Base-by-base conservation (phyloP, 2,888 invertebrate genomes). In the Tigriopus californicus region DNA sequence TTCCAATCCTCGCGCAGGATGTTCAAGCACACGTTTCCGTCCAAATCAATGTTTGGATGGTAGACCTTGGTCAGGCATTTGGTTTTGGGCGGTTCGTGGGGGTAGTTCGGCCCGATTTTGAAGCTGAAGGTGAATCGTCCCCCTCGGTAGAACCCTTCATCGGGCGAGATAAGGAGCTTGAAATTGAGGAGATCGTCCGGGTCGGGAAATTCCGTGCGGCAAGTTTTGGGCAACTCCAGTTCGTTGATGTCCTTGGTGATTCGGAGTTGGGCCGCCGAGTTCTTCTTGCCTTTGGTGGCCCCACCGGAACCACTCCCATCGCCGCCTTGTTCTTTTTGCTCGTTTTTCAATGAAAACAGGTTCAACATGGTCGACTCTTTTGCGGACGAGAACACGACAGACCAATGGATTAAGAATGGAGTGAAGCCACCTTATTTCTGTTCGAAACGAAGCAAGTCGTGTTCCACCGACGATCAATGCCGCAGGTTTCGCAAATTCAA, bases 1-100 rank as follows among this genome's bases (percentile, higher is more conserved):
- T 97, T 97, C 95, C 95, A 97, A 75, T 97, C 95, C 79, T 95
- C 94, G 68, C 94, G 80, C 67, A 95, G 77, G 70, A 97, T 95
- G 74, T 97, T 97, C 64, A 95, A 78, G 71, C 95, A 95, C 33
- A 97, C 92, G 74, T 95, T 95, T 66, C 95, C 95, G 70, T 95
- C 92, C 67, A 92, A 76, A 75, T 97, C 95, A 71, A 97, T 97
- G 72, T 97, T 97, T 13, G 95, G 95, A 74, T 97, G 95, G 73
- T 95, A 97, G 55, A 95, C 91, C 70, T 86, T 59, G 52, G 22
- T 48, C 40, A 22, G 15, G 40, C 58, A 58, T 49, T 58, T 58
- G n/a, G 49, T 49, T 76, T 97, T 97, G 20, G 95, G 95, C 49
- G 95, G 92, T 72, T 95, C 94, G 69, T 95, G 95, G 40, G 95